Evolutionary conservation across 2,888 invertebrate species (phyloP), one percentile per base, ranked within the genome.

Genomic region (Leptinotarsa rubiginosa): DNA sequence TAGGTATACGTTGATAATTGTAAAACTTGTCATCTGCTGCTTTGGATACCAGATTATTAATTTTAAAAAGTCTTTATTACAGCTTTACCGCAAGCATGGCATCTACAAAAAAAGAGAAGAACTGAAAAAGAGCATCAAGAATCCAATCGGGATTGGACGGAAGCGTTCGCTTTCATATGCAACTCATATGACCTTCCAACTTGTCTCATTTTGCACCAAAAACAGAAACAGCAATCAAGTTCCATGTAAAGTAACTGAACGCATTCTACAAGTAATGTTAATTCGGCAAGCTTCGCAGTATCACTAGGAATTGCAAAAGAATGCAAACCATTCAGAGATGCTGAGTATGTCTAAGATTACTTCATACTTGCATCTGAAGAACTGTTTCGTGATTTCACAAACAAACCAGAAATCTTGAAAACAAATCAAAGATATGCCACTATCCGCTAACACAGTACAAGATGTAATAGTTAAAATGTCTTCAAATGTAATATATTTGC

Each of bases 301-400:
- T 41, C 41, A 41, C 41, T 41, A 41, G 2, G 2, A 41, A 41
- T 10, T 41, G 41, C 10, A 41, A 41, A 41, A 31, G 5, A 41
- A 41, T 7, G 7, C 31, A 31, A 31, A 31, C 62, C 20, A 66
- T 20, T 16, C 66, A 47, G 47, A 47, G 20, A 47, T 67, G 67
- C 4, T 54, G 31, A 69, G 22, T 68, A 56, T 41, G 31, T 68
- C 25, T 31, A 22, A 50, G n/a, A 68, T 68, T 68, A 56, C 18
- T 68, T 68, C 31, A 54, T 64, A 70, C 70, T 3, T 70, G 64
- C 64, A 70, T 70, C 64, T 70, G 62, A 70, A 70, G 22, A 64
- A 70, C 62, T 65, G 49, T 70, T 59, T 59, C 59, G 20, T 59
- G 59, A 59, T 59, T 59, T 59, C 7, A 70, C 18, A 70, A 70